Base-by-base conservation (phyloP, 2,113 vertebrate species). In the Copsychus sechellarum region DNA sequence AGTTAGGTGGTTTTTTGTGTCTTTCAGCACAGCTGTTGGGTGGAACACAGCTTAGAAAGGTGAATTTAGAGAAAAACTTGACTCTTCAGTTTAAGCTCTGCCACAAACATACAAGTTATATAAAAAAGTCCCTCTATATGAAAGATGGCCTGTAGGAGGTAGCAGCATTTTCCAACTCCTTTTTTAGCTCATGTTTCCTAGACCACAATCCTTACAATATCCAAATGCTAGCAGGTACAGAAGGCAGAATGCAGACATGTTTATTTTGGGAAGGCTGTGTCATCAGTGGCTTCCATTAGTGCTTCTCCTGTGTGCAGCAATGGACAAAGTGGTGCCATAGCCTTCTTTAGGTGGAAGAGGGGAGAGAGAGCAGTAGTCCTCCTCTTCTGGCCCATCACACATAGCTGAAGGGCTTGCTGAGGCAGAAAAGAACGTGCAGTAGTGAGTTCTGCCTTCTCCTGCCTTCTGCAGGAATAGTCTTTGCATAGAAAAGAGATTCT, bases 371-470 rank as follows among this genome's bases (percentile, higher is more conserved):
- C 42, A 70, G 71, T 1, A 47, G 48, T 20, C 8, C 28, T 64
- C 45, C 36, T 81, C 58, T 21, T 74, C 65, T 53, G 60, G 53
- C 38, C 38, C 62, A 56, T 16, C n/a, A 13, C 2, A 16, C 7
- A 11, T 0, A 4, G 70, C 21, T 56, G 50, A 51, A 81, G 36
- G n/a, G 51, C 47, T 66, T 36, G 45, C 66, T 71, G 73, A 64
- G 58, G 34, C 12, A 58, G 28, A 23, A 47, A 11, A 15, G 28
- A 14, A 36, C 40, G 29, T 0, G 0, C 48, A 40, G 42, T 0
- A 28, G 14, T 1, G 45, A 69, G 45, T 42, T 43, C 40, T 73
- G 73, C 69, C 40, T 79, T 65, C 45, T 53, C 14, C 53, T 54
- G 24, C 29, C 62, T 80, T 74, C 36, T 6, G 31, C 64, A 82